Base-by-base conservation (phyloP, 53 echinoderm and acorn worm species). In the Crossaster papposus region DNA sequence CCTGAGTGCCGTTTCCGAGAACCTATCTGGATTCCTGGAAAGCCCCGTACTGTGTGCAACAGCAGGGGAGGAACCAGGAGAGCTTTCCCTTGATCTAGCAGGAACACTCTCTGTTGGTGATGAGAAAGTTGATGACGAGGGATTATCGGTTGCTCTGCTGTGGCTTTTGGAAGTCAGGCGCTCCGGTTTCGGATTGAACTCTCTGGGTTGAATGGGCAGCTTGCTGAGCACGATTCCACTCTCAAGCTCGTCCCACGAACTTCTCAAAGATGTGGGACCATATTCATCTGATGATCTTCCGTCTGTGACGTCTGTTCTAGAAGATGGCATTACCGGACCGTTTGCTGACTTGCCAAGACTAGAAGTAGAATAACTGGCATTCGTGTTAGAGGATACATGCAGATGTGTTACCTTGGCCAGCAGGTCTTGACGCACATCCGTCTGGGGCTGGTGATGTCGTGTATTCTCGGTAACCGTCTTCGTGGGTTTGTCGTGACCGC, bases 131-230 rank as follows among this genome's bases (percentile, higher is more conserved):
- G 54, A 79, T 10, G 18, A 4, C 2, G 77, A 35, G 0, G 73
- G 30, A 34, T 30, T 20, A 32, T 24, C 18, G 10, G 18, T n/a
- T 15, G 79, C 7, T 75, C 24, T 65, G 22, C 36, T n/a, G 50
- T 74, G 82, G 54, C 54, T 58, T 38, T 53, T 65, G 63, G 92
- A 78, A 29, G 79, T 64, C 34, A 90, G 76, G n/a, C 88, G 85
- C 54, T 93, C 93, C 0, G 93, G 93, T 51, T 72, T 70, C 1
- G 93, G 93, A 63, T 90, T 93, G 78, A 93, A 93, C 64, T 93
- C 93, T 62, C 88, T 75, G 18, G 93, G 90, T 54, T 83, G 79
- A 33, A 80, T 90, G 6, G 93, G 83, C 37, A 93, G 65, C 63
- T 79, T 79, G 20, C 70, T 72, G 50, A 93, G 78, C 73, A 63